phyloP scores from a whole-genome alignment of 1,140 invertebrate genomes.

The Tetramorium alpestre region DNA sequence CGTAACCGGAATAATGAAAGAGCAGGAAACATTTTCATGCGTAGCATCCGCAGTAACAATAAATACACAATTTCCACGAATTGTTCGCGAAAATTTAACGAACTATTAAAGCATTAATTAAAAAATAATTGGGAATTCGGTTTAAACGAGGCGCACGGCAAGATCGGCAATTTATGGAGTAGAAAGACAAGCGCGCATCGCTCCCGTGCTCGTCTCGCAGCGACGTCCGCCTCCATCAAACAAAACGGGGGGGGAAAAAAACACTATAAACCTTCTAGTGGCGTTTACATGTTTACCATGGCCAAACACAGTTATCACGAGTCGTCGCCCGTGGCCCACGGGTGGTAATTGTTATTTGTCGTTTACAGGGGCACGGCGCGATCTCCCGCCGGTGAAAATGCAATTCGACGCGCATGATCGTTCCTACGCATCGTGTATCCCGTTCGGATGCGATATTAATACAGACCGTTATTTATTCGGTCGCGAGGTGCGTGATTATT shows the following conservation, averaged over 20 bases:
- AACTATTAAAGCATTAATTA: slow-evolving; percentile 41
- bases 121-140: slow-evolving; percentile 45
- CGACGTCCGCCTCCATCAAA: background rate
- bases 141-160: background rate
- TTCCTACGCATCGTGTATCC: slow-evolving; percentile 22
- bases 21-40: slow-evolving; percentile 13
- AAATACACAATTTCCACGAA: background rate
- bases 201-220: background rate
- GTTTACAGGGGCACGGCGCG: slow-evolving; percentile 61
- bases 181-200: background rate
- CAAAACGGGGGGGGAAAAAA: slow-evolving; percentile 30
- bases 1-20: slow-evolving; percentile 30
- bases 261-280: slow-evolving; percentile 44
- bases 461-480: slow-evolving; percentile 75
- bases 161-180: background rate
- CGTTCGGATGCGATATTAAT: slow-evolving; percentile 75
- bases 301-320: slow-evolving; percentile 75
- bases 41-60: background rate
- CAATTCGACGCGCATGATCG: slow-evolving; percentile 58
- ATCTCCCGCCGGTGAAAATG: slow-evolving; percentile 42
- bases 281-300: slow-evolving; percentile 45
- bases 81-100: slow-evolving; percentile 42
- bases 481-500: slow-evolving; percentile 66
- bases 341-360: slow-evolving; percentile 71
- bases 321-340: slow-evolving; percentile 23